Percentiles rank a stretch among this genome's conserved stretches.
phyloP scores from a whole-genome alignment of 2,888 invertebrate species.

The Listrodromus nycthemerus region DNA sequence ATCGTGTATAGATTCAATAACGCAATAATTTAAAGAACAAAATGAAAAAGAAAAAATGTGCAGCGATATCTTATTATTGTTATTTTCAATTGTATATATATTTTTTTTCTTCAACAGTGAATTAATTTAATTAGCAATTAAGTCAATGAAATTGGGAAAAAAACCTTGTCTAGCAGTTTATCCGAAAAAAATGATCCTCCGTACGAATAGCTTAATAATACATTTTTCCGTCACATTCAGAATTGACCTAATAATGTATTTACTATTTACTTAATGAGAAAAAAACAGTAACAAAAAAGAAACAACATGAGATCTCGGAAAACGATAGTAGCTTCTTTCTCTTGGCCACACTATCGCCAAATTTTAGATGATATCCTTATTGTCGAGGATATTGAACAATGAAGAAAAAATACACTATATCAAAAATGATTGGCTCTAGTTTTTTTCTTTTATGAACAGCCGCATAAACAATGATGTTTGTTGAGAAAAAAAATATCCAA shows the following conservation, averaged over 20 bases:
- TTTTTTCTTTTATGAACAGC: conserved; percentile 21
- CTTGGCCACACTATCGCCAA: not conserved
- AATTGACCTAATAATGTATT: conserved; percentile 58
- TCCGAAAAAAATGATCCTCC: conserved; percentile 41
- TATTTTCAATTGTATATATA: conserved; percentile 28
- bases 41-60: not conserved
- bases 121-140: conserved; percentile 44
- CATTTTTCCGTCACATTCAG: conserved; percentile 53
- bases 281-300: not conserved
- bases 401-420: conserved; percentile 24
- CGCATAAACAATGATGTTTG: conserved; percentile 49
- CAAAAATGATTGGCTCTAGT: conserved; percentile 14
- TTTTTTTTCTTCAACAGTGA: conserved; percentile 7
- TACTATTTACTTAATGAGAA: conserved; percentile 31
- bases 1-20: conserved; percentile 32
- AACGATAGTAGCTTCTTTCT: conserved; percentile 30
- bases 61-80: conserved; percentile 6
- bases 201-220: conserved; percentile 37
- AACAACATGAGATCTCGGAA: conserved; percentile 15
- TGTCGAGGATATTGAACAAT: not conserved
- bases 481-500: conserved; percentile 10
- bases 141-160: conserved; percentile 31
- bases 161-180: conserved; percentile 25
- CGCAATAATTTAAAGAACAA: conserved; percentile 38
- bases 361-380: not conserved